Evolutionary conservation across 2,888 invertebrate species (phyloP).

Genomic region (Falcaria lacertinaria): DNA sequence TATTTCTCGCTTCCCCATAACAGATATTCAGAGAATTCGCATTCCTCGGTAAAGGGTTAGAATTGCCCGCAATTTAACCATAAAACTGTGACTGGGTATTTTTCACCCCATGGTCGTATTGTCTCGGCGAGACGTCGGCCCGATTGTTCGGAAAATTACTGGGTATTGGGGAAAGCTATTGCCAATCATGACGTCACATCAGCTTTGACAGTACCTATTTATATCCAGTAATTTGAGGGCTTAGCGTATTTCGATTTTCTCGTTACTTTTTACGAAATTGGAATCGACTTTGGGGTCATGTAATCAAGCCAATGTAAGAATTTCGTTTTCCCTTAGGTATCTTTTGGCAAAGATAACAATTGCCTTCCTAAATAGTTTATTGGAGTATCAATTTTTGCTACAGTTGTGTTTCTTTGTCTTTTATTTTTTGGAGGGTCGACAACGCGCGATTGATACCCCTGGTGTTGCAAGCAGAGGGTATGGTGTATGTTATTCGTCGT

Average conservation of each 20-base stretch:
- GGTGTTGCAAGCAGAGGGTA: too few relatives aligned
- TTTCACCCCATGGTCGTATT: slow-evolving; percentile 8
- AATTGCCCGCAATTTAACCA: slow-evolving; percentile 14
- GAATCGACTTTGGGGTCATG: not conserved
- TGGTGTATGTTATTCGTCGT: too few relatives aligned
- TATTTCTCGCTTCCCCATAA: not conserved
- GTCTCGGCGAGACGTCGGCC: not conserved
- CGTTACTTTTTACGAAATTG: not conserved
- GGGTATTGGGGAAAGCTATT: not conserved
- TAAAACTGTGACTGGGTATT: slow-evolving; percentile 10
- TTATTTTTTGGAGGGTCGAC: too few relatives aligned
- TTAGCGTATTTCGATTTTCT: not conserved
- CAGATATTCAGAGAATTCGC: slow-evolving; percentile 16
- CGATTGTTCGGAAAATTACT: slow-evolving; percentile 2
- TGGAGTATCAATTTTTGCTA: too few relatives aligned
- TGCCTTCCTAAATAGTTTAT: slow-evolving; percentile 1
- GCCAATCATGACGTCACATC: not conserved
- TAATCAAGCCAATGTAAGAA: not conserved
- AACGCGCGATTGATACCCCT: too few relatives aligned
- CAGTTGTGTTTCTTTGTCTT: too few relatives aligned
- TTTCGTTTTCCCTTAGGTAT: not conserved
- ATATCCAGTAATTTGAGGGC: not conserved
- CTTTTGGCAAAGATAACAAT: not conserved
- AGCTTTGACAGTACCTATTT: not conserved
- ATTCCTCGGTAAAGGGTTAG: slow-evolving; percentile 11